A percentile compares a stretch with the other conserved stretches of the same genome.
phyloP scores from a whole-genome alignment of 2,113 vertebrate species.

The Ranitomeya imitator region DNA sequence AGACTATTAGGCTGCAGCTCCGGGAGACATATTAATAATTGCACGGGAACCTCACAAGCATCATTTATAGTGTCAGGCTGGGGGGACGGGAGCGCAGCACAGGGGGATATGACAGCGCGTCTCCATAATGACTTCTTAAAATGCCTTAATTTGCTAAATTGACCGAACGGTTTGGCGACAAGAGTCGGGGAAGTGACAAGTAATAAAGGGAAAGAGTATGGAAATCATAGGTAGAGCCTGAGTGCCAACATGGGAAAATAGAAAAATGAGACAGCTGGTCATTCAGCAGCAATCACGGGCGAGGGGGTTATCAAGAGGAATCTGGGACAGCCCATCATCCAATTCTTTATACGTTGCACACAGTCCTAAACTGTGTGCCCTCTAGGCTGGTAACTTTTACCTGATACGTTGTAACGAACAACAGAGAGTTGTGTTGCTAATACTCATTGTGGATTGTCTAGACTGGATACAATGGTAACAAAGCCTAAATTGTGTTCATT shows the following conservation, averaged over 20 bases:
- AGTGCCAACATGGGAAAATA: background rate
- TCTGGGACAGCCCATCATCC: background rate
- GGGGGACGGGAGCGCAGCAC: background rate
- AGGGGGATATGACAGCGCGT: conserved; percentile 32
- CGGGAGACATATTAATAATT: conserved; percentile 40
- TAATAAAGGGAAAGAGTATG: background rate
- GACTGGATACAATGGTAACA: no score
- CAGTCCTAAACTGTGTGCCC: background rate
- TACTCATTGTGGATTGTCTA: no score
- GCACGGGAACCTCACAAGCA: conserved; percentile 2
- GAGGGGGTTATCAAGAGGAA: background rate
- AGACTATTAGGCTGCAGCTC: conserved; percentile 34
- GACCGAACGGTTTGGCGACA: conserved; percentile 45
- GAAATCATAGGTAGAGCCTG: background rate
- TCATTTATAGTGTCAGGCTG: conserved; percentile 45
- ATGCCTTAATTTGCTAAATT: conserved; percentile 55
- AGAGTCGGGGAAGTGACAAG: conserved; percentile 36
- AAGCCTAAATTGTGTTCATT: no score
- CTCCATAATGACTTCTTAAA: conserved; percentile 55
- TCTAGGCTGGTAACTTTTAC: background rate
- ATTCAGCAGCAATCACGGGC: conserved; percentile 12
- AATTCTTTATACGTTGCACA: no score
- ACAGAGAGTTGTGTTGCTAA: no score
- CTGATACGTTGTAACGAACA: background rate
- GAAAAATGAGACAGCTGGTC: background rate